Percentiles rank a stretch among this genome's conserved stretches.
phyloP scores from a whole-genome alignment of 2,888 invertebrate genomes.

The Andricus curvator region DNA sequence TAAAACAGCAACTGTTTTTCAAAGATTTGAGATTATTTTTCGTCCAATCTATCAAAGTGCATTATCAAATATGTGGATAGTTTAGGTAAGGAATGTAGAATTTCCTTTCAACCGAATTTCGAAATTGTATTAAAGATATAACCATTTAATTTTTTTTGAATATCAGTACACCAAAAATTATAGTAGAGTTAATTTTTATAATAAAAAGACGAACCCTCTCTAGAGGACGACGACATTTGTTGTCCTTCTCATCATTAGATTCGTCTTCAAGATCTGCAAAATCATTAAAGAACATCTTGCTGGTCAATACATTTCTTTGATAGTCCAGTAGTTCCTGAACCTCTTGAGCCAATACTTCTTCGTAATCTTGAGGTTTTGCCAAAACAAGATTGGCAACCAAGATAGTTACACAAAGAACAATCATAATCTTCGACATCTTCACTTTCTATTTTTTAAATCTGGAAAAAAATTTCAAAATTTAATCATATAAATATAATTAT shows the following conservation, averaged over 20 bases:
- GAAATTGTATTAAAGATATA: too few relatives aligned
- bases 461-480: not conserved
- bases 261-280: not conserved
- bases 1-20: too few relatives aligned
- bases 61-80: too few relatives aligned
- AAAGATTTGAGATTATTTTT: too few relatives aligned
- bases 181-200: not conserved
- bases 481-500: not conserved
- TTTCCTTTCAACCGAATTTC: too few relatives aligned
- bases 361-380: not conserved
- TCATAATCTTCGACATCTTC: not conserved
- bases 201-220: not conserved
- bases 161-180: too few relatives aligned
- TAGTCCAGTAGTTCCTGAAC: slow-evolving; percentile 1
- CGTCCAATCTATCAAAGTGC: too few relatives aligned
- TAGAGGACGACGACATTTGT: not conserved
- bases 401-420: not conserved
- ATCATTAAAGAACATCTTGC: not conserved
- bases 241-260: not conserved
- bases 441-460: not conserved
- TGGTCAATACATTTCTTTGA: not conserved
- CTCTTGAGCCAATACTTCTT: not conserved
- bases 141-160: too few relatives aligned
- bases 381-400: slow-evolving; percentile 7
- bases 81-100: too few relatives aligned